Conservation (phyloP, 2,113 vertebrate species). For the Semnornis frantzii region DNA sequence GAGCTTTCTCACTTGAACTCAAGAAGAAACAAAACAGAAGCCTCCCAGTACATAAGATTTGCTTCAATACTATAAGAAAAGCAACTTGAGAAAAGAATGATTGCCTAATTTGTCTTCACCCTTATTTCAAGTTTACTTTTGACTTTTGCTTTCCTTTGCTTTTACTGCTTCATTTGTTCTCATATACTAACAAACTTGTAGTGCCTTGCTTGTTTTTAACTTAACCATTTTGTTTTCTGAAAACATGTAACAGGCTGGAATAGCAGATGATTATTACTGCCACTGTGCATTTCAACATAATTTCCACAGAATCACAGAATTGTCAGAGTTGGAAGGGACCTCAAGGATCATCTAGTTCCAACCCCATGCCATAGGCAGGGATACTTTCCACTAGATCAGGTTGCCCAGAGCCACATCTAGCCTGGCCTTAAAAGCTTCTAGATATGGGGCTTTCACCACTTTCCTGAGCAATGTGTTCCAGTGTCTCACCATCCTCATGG, state of each 20-base stretch:
- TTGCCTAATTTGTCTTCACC: background rate
- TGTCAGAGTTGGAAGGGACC: too few relatives aligned
- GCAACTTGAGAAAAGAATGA: background rate
- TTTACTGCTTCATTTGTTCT: background rate
- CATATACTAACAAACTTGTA: background rate
- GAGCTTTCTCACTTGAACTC: background rate
- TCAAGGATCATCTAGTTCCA: too few relatives aligned
- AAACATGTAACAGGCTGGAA: background rate
- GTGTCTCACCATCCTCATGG: too few relatives aligned
- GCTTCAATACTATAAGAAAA: background rate
- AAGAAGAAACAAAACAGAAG: constrained; percentile 25
- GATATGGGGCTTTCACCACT: too few relatives aligned
- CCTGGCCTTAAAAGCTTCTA: too few relatives aligned
- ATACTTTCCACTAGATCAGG: too few relatives aligned
- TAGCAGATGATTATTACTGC: background rate
- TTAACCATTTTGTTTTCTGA: background rate
- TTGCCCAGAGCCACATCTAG: too few relatives aligned
- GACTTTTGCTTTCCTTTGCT: background rate
- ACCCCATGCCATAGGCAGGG: too few relatives aligned
- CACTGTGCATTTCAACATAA: background rate
- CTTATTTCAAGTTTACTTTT: background rate
- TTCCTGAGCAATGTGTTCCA: too few relatives aligned
- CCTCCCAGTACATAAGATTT: background rate
- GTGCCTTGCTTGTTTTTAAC: background rate
- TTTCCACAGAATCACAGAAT: background rate